A percentile compares a stretch with the other conserved stretches of the same genome.
Evolutionary conservation across 2,113 vertebrate genomes (phyloP).

Genomic region (Corythaixoides concolor): DNA sequence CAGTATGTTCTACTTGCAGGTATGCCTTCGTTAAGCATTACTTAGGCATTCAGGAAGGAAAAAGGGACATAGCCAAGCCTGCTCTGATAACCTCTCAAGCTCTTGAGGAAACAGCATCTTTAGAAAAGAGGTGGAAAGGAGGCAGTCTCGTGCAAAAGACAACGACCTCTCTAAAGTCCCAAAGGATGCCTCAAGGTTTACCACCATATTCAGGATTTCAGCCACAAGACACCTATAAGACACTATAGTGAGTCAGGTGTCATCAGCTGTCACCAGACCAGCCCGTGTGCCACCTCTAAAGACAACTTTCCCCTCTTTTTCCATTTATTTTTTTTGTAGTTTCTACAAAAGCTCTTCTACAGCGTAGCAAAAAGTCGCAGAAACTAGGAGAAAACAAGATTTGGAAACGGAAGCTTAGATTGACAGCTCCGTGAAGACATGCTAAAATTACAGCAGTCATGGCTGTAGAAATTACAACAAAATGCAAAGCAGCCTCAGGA

Average conservation of each 20-base stretch:
- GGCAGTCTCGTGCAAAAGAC: neutral
- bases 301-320: too few relatives aligned
- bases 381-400: neutral
- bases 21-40: neutral
- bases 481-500: neutral
- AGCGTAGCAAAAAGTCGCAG: neutral
- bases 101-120: neutral
- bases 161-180: neutral
- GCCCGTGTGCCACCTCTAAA: neutral
- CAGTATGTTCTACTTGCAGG: neutral
- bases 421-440: neutral
- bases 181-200: neutral
- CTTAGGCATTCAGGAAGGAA: fast-evolving
- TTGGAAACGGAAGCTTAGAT: neutral
- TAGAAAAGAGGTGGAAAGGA: neutral
- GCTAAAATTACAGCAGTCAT: neutral
- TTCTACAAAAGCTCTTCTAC: neutral
- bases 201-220: neutral
- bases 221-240: neutral
- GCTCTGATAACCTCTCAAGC: too few relatives aligned
- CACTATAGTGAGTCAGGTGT: neutral
- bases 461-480: neutral
- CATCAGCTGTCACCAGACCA: neutral
- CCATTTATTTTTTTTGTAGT: too few relatives aligned
- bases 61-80: neutral